These are phyloP conservation scores for Graphium colonna DNA, from an alignment of 2,888 invertebrate genomes.

Conservation along the genomic window DNA sequence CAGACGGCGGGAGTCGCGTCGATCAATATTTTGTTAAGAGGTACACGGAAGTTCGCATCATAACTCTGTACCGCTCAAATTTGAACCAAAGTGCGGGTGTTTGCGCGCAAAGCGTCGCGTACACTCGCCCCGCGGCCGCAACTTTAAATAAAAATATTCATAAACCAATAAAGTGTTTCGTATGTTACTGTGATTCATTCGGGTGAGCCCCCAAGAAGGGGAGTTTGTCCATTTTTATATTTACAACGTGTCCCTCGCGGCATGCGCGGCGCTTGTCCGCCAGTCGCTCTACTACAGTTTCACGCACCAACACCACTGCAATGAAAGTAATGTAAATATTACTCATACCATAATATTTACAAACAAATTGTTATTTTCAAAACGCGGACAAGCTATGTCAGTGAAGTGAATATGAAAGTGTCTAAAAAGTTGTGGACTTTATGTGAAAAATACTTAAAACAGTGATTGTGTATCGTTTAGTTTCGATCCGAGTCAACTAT, in stretches of 20 bases:
- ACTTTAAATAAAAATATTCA: slow-evolving; percentile 46
- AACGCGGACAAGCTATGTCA: slow-evolving; percentile 44
- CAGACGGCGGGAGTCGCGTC: slow-evolving; percentile 52
- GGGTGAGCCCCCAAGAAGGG: slow-evolving; percentile 74
- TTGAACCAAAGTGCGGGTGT: slow-evolving; percentile 43
- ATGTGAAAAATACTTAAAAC: slow-evolving; percentile 52
- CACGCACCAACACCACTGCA: slow-evolving; percentile 74
- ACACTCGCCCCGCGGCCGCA: slow-evolving; percentile 35
- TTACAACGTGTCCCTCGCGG: slow-evolving; percentile 74
- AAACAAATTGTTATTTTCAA: slow-evolving; percentile 64
- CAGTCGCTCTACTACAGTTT: slow-evolving; percentile 70
- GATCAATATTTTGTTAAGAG: slow-evolving; percentile 73
- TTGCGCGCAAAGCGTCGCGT: slow-evolving; percentile 27
- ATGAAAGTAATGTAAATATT: slow-evolving; percentile 73
- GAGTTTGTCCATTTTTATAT: slow-evolving; percentile 79
- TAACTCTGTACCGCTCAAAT: slow-evolving; percentile 57
- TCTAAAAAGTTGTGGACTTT: slow-evolving; percentile 47
- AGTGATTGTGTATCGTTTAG: slow-evolving; percentile 57
- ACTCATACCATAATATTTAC: slow-evolving; percentile 71
- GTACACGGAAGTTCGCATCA: slow-evolving; percentile 60
- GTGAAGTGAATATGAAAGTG: slow-evolving; percentile 41
- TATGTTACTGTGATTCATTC: slow-evolving; percentile 72
- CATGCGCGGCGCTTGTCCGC: slow-evolving; percentile 76
- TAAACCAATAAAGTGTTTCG: slow-evolving; percentile 48
- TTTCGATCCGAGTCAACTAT: slow-evolving; percentile 64